Evolutionary conservation across 2,888 invertebrate species (phyloP), one percentile per base, ranked within the genome.

Genomic region (Drosophila pullipes): DNA sequence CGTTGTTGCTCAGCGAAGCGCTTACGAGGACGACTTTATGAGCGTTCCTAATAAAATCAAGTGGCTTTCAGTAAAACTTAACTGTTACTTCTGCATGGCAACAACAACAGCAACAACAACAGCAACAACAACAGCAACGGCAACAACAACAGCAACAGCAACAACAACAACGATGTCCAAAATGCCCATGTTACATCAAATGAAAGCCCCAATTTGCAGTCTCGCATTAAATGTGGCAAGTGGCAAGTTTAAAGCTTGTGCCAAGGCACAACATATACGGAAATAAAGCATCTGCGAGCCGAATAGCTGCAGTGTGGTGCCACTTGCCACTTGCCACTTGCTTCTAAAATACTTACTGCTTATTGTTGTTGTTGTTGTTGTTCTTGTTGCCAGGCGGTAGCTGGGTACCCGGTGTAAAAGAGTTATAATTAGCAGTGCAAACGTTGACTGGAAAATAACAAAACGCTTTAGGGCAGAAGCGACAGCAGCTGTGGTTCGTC

Each of bases 11-110:
- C 75, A 70, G 62, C 69, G 62, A 66, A 78, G 44, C 80, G 68
- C 69, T 83, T 73, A 70, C 81, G 67, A 72, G 41, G 64, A 86
- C 63, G 71, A 77, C 77, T 85, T 89, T 86, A 82, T 78, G 82
- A 83, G 86, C 62, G 80, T 73, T 85, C 66, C 86, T 80, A 86
- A 85, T 89, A 85, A 85, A 85, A 89, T 89, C 82, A 89, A 85
- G 85, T 85, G 86, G 85, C 82, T 86, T 85, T 78, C 79, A 74
- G 80, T 84, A 83, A 85, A 89, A 86, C 77, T 89, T 82, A 82
- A 76, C 87, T 76, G 82, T 83, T 83, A 83, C 77, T 83, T 76
- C 57, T 54, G 70, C 13, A 52, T 68, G 52, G 31, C 39, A 63
- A 28, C 11, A 59, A 55, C 37, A 71, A 33, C n/a, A 30, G 5